Evolutionary conservation across 2,888 invertebrate genomes (phyloP).

Genomic region (Meganola albula): DNA sequence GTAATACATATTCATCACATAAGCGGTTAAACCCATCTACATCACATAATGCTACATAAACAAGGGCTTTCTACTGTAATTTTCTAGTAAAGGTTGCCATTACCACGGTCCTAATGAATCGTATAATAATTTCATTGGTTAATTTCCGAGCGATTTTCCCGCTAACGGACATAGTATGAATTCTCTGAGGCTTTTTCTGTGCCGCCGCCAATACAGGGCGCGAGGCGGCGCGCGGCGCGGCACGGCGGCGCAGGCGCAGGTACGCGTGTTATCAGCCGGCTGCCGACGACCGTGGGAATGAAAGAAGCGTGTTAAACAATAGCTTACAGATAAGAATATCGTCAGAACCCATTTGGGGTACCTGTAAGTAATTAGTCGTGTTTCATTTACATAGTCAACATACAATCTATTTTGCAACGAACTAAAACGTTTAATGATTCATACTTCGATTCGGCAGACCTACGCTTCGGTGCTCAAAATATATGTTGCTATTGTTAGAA

Average conservation of each 20-base stretch:
- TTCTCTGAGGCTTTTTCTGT: slow-evolving; percentile 36
- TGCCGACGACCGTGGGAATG: slow-evolving; percentile 69
- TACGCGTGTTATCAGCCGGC: slow-evolving; percentile 58
- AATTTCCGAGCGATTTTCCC: slow-evolving; percentile 29
- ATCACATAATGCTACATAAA: no score
- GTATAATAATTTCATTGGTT: slow-evolving; percentile 26
- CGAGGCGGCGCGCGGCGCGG: no score
- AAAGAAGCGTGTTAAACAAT: slow-evolving; percentile 75
- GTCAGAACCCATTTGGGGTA: slow-evolving; percentile 68
- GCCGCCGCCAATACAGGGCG: slow-evolving; percentile 9
- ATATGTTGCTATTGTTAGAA: slow-evolving; percentile 26
- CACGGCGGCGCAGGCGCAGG: slow-evolving; percentile 39
- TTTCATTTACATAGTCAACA: slow-evolving; percentile 42
- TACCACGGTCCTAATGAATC: slow-evolving; percentile 21
- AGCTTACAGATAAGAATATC: slow-evolving; percentile 65
- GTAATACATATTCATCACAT: slow-evolving; percentile 14
- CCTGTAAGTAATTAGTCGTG: slow-evolving; percentile 59
- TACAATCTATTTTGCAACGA: slow-evolving; percentile 21
- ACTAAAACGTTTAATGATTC: slow-evolving; percentile 26
- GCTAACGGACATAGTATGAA: slow-evolving; percentile 29
- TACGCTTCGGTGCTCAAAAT: slow-evolving; percentile 24
- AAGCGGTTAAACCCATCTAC: slow-evolving; percentile 13
- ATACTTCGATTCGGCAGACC: slow-evolving; percentile 16
- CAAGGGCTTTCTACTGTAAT: slow-evolving; percentile 16
- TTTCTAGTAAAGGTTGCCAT: slow-evolving; percentile 14